Evolutionary conservation across 2,797 vertebrate genomes (phyloP), one percentile per base, ranked within the genome.

Genomic region (Leptatherina wallacei): DNA sequence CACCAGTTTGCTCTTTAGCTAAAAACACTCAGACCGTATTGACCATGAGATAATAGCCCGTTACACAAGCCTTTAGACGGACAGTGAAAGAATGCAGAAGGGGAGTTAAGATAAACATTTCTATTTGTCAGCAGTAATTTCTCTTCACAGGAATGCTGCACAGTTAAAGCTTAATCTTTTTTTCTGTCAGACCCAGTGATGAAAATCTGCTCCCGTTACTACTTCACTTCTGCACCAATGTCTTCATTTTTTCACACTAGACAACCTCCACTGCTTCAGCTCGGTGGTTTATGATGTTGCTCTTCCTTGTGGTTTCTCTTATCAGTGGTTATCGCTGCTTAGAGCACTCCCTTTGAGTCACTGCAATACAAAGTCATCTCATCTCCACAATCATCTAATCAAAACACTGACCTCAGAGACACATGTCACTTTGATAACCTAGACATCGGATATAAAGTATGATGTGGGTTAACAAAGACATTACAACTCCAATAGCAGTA

Each of bases 31-130:
- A 16, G 7, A 61, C 57, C n/a, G 63, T 76, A 75, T 75, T 75
- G 78, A 86, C 73, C 40, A 33, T 38, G 80, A 55, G 77, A 85
- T 80, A 77, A 85, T 32, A 5, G 40, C 18, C 44, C 54, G 49
- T 88, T 87, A 84, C 52, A 27, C 69, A 89, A 90, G 65, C 60
- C 69, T 77, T 74, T 73, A 22, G 80, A 80, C 78, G 64, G 69
- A 61, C 47, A 22, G 72, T 35, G 77, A 87, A 91, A 81, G 77
- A 89, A 91, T 85, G 86, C 68, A 38, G 76, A n/a, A 78, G 24
- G 79, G 73, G 87, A 85, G 78, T 84, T 57, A 71, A 77, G 69
- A 82, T 71, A 69, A 74, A 83, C 75, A 72, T 84, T 83, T 87
- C 63, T 77, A 61, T 77, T 79, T 77, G 86, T 69, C 81, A 82